A percentile compares a stretch with the other conserved stretches of the same genome.
Conservation (phyloP, 2,888 invertebrate species). For the Cataglyphis rosenhaueri region DNA sequence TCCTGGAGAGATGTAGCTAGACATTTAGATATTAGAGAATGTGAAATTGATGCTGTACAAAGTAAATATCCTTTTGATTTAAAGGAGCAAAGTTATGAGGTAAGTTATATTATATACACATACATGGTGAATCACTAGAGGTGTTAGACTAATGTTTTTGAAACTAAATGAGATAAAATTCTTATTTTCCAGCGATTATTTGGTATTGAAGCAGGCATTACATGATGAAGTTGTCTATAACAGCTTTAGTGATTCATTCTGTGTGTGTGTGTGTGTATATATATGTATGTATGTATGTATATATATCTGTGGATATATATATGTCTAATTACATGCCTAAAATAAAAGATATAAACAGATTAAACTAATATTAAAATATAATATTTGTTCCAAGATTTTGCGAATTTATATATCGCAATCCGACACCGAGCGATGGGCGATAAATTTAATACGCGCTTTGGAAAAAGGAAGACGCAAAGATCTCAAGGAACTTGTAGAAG, state of each 20-base stretch:
- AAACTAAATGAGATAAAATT: too few relatives aligned
- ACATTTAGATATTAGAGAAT: constrained; percentile 77
- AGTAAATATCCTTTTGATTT: constrained; percentile 66
- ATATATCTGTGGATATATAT: background rate
- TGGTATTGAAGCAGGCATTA: too few relatives aligned
- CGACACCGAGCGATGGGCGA: constrained; percentile 74
- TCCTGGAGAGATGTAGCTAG: constrained; percentile 81
- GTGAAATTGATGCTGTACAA: constrained; percentile 78
- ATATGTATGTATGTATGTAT: background rate
- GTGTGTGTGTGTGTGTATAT: background rate
- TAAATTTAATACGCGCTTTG: constrained; percentile 77
- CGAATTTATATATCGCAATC: constrained; percentile 73
- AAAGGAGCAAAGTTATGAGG: constrained; percentile 76
- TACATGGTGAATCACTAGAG: background rate
- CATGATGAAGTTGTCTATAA: too few relatives aligned
- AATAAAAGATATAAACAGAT: background rate
- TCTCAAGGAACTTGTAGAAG: constrained; percentile 75
- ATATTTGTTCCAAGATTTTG: constrained; percentile 75
- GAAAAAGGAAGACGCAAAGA: constrained; percentile 79
- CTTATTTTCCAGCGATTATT: too few relatives aligned
- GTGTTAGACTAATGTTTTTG: too few relatives aligned
- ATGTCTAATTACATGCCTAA: constrained; percentile 21
- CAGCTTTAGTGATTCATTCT: too few relatives aligned
- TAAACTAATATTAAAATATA: constrained; percentile 10
- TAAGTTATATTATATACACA: constrained; percentile 46